Evolutionary conservation across 2,888 invertebrate species (phyloP), one percentile per base, ranked within the genome.

Genomic region (Rhingia rostrata): DNA sequence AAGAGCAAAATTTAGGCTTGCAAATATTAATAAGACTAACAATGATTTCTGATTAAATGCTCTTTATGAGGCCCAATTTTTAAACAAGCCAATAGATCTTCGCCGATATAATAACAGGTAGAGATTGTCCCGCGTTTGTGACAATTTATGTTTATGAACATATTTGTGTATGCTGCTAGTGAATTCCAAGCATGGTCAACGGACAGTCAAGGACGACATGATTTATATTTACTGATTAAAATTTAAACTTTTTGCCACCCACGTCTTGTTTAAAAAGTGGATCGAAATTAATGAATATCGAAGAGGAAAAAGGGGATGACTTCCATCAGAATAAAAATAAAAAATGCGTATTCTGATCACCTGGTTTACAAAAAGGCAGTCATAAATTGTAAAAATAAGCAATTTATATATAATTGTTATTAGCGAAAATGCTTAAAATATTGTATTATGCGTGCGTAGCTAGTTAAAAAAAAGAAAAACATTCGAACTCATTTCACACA

Each of bases 151-250:
- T 35, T 6, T 47, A n/a, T n/a, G n/a, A n/a, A n/a, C n/a, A n/a
- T n/a, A 12, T 32, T 61, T 35, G 9, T 74, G 67, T 22, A 22
- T 22, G 22, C 22, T 22, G 22, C 22, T 22, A 2, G 22, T 49
- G 49, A 37, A 73, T 67, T 67, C 74, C 47, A 41, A 30, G 22
- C 60, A 61, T 72, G 54, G 41, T 33, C 67, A 61, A 37, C 35
- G 41, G 6, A 51, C 14, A 74, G 49, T 63, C 74, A 75, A 70
- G 81, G 81, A 75, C 75, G 58, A 70, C 53, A 47, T 64, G 45
- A 81, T 58, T 75, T 75, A 70, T 69, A 37, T 69, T 41, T 63
- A 56, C 49, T 61, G 66, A 61, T 74, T 45, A 37, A 67, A 66
- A 67, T 53, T 51, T 47, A 39, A 43, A 43, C 30, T 4, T 66